Conservation (phyloP, 2,113 vertebrate species). For the Struthidea cinerea region DNA sequence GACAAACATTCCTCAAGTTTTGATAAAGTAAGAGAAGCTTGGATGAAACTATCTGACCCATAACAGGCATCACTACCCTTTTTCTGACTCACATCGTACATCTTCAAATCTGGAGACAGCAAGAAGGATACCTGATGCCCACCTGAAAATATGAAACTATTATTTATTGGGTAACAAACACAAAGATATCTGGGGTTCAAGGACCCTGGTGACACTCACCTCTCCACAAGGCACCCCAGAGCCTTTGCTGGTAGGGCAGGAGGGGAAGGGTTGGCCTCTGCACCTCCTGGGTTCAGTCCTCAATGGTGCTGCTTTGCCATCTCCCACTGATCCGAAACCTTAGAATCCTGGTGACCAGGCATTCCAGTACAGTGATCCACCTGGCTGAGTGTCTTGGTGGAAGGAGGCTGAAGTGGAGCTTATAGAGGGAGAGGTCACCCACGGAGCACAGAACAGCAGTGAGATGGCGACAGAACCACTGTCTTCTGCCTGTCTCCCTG, state of each 20-base stretch:
- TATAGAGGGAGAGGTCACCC: not conserved
- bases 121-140: not conserved
- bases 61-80: not conserved
- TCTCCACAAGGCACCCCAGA: not conserved
- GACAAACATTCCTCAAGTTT: not conserved
- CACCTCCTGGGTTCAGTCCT: accelerated
- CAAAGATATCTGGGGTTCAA: not conserved
- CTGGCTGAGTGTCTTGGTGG: not conserved
- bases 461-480: not conserved
- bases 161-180: not conserved
- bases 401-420: not conserved
- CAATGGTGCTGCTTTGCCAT: not conserved
- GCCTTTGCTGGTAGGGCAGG: not conserved
- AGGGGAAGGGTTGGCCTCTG: not conserved
- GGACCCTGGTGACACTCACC: not conserved
- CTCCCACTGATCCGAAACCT: not conserved
- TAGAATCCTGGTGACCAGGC: not conserved
- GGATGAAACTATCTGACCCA: not conserved
- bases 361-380: not conserved
- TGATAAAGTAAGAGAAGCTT: not conserved
- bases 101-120: not conserved
- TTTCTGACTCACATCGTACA: not conserved
- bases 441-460: not conserved
- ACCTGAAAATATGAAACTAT: not conserved
- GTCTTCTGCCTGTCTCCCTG: not conserved